Evolutionary conservation across 2,888 invertebrate species (phyloP).

Genomic region (Hymenopus coronatus): DNA sequence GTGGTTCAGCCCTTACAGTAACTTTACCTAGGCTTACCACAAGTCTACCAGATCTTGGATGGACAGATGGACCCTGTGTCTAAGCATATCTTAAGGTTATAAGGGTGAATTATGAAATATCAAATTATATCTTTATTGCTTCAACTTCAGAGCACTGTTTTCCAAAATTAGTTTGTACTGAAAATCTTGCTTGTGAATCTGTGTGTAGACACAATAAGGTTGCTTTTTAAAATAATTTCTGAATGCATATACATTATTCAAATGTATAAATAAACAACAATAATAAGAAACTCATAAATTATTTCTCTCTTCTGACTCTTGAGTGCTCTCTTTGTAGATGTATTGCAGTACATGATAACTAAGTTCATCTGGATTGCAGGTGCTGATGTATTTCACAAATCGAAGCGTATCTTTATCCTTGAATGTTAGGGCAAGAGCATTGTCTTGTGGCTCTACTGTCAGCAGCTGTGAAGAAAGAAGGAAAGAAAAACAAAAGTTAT

Average conservation of each 20-base stretch:
- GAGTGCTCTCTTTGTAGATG: background rate
- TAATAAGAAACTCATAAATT: background rate
- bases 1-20: no score
- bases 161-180: no score
- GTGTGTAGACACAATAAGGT: no score
- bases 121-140: no score
- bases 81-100: no score
- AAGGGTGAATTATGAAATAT: no score
- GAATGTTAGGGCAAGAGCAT: slow-evolving; percentile 50
- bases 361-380: background rate
- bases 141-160: no score
- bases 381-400: slow-evolving; percentile 50
- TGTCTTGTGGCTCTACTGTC: slow-evolving; percentile 47
- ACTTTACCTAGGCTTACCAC: no score
- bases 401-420: slow-evolving; percentile 47
- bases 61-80: no score
- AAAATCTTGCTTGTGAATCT: no score
- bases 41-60: no score
- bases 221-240: background rate
- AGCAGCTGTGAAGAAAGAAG: slow-evolving; percentile 46
- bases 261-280: background rate
- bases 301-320: background rate
- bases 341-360: background rate
- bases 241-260: background rate
- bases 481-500: slow-evolving; percentile 28